Evolutionary conservation across 2,888 invertebrate species (phyloP).

Genomic region (Ligdia adustata): DNA sequence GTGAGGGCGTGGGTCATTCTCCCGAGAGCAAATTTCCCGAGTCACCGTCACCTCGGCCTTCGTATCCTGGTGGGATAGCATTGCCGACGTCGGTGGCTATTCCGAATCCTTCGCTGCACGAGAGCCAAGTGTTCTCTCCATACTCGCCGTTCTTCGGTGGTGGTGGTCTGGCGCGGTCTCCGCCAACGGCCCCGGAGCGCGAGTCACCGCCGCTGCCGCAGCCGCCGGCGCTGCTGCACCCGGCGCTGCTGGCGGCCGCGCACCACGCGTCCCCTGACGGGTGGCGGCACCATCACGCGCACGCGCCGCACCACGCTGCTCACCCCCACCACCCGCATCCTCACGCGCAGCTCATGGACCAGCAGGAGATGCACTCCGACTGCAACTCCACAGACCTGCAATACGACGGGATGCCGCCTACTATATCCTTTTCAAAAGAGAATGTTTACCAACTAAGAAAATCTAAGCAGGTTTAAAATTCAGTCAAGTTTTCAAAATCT

Average conservation of each 20-base stretch:
- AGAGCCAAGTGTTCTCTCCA: slow-evolving; percentile 96
- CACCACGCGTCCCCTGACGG: slow-evolving; percentile 94
- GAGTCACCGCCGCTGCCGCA: slow-evolving; percentile 94
- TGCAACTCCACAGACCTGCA: slow-evolving; percentile 96
- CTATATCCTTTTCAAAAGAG: slow-evolving; percentile 94
- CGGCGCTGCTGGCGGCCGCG: slow-evolving; percentile 92
- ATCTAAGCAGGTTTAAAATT: no score
- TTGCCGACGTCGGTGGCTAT: slow-evolving; percentile 98
- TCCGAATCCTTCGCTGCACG: slow-evolving; percentile 97
- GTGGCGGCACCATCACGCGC: slow-evolving; percentile 88
- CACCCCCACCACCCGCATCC: slow-evolving; percentile 88
- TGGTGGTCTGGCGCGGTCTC: slow-evolving; percentile 79
- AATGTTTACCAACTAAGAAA: background rate
- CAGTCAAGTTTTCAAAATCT: no score
- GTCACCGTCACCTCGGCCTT: slow-evolving; percentile 89
- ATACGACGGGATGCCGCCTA: slow-evolving; percentile 96
- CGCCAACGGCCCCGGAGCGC: slow-evolving; percentile 87
- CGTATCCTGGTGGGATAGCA: slow-evolving; percentile 92
- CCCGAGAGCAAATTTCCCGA: slow-evolving; percentile 85
- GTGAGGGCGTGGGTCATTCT: slow-evolving; percentile 90
- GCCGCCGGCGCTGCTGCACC: slow-evolving; percentile 93
- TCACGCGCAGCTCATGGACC: slow-evolving; percentile 85
- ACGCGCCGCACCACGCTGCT: slow-evolving; percentile 90
- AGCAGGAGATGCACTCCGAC: slow-evolving; percentile 93
- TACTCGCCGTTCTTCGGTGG: slow-evolving; percentile 95